Conservation (phyloP, 2,797 vertebrate species). For the Knipowitschia caucasica region DNA sequence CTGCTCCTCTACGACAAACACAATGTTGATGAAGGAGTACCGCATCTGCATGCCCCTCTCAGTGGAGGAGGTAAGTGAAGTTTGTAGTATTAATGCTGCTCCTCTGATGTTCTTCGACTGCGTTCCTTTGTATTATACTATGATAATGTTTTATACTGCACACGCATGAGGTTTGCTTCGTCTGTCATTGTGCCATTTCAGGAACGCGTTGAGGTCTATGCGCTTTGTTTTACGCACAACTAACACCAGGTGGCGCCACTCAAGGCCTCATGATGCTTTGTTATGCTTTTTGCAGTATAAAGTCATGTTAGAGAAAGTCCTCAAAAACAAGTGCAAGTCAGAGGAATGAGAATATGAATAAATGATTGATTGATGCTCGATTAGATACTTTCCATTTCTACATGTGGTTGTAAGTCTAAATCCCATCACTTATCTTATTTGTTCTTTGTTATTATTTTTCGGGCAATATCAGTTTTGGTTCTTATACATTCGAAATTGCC, state of each 20-base stretch:
- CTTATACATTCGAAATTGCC: neutral
- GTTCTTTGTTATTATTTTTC: neutral
- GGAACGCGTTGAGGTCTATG: neutral
- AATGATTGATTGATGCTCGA: no score
- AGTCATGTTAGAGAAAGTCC: neutral
- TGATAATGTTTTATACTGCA: no score
- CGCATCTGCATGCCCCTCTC: slow-evolving; percentile 97
- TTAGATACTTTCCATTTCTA: no score
- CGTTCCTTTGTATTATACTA: neutral
- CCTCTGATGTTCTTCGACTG: neutral
- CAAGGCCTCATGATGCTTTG: neutral
- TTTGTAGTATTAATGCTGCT: slow-evolving; percentile 17
- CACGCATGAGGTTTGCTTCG: neutral
- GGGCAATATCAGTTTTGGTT: neutral
- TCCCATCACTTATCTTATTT: no score
- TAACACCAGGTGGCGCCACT: slow-evolving; percentile 55
- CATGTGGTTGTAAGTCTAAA: no score
- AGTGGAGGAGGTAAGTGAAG: slow-evolving; percentile 91
- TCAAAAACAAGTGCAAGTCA: neutral
- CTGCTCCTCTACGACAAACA: slow-evolving; percentile 39
- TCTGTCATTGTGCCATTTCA: slow-evolving; percentile 19
- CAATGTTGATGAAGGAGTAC: slow-evolving; percentile 97
- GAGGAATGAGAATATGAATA: neutral
- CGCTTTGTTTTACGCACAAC: neutral
- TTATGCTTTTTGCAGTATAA: neutral